These are phyloP conservation scores for Brachyistius frenatus DNA, from an alignment of 2,113 vertebrate genomes.

Conservation along the genomic window DNA sequence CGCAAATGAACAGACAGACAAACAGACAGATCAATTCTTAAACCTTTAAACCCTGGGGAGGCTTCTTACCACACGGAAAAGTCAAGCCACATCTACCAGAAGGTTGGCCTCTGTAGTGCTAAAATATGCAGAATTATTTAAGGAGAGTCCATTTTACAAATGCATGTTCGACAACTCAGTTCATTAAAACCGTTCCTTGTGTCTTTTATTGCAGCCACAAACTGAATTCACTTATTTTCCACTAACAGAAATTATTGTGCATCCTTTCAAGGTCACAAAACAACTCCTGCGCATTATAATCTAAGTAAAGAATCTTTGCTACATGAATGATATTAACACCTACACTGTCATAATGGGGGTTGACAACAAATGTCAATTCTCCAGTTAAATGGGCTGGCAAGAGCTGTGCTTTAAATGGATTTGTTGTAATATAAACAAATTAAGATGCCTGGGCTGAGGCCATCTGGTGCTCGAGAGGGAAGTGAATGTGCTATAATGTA, in stretches of 20 bases:
- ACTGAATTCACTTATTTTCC: slow-evolving; percentile 18
- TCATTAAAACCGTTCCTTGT: slow-evolving; percentile 4
- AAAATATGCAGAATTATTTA: slow-evolving; percentile 27
- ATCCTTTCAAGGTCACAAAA: slow-evolving; percentile 44
- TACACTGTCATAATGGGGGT: slow-evolving; percentile 46
- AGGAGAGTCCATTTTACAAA: slow-evolving; percentile 1
- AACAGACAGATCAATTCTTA: background rate
- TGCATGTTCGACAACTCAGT: background rate
- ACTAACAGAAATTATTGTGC: background rate
- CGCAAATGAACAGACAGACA: slow-evolving; percentile 2
- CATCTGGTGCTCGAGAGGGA: slow-evolving; percentile 65
- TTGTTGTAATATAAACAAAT: slow-evolving; percentile 69
- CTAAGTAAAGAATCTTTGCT: slow-evolving; percentile 9
- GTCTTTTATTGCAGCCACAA: slow-evolving; percentile 18
- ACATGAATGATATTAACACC: slow-evolving; percentile 58
- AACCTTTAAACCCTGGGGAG: background rate
- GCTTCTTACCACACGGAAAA: background rate
- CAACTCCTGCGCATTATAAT: slow-evolving; percentile 20
- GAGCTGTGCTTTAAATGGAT: slow-evolving; percentile 70
- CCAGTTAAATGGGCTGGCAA: slow-evolving; percentile 58
- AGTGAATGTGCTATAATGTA: slow-evolving; percentile 60
- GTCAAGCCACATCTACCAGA: background rate
- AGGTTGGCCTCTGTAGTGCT: background rate
- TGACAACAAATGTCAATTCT: slow-evolving; percentile 62
- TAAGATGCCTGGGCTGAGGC: slow-evolving; percentile 57